A percentile compares a stretch with the other conserved stretches of the same genome.
Evolutionary conservation across 2,797 vertebrate species (phyloP).

Genomic region (Syncerus caffer): DNA sequence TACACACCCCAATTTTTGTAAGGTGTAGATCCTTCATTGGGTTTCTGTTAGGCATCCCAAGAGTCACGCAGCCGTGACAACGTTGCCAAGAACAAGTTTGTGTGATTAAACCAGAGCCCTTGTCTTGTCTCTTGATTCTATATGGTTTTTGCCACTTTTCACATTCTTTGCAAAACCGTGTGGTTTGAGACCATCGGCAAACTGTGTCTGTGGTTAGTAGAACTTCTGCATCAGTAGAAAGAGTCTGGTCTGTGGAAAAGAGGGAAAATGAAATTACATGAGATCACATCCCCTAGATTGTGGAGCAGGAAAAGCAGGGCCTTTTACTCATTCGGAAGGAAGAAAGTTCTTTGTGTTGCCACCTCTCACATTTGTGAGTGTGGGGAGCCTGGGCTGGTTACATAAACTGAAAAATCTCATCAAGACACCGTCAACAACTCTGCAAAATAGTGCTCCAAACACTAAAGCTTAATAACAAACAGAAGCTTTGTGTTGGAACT

Average conservation of each 20-base stretch:
- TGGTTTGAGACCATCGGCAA: background rate
- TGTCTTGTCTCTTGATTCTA: background rate
- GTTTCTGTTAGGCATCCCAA: background rate
- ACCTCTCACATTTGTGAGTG: conserved; percentile 29
- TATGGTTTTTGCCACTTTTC: background rate
- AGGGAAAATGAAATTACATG: background rate
- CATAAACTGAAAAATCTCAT: conserved; percentile 42
- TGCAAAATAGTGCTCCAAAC: conserved; percentile 51
- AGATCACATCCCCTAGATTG: background rate
- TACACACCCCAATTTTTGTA: background rate
- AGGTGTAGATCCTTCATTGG: background rate
- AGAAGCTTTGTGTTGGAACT: conserved; percentile 49
- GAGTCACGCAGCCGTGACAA: background rate
- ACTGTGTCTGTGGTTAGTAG: background rate
- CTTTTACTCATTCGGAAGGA: conserved; percentile 3
- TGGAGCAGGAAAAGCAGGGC: background rate
- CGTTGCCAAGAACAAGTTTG: background rate
- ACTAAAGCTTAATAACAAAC: conserved; percentile 3
- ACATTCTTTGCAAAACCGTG: background rate
- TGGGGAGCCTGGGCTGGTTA: background rate
- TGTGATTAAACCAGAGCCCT: background rate
- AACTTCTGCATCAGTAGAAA: background rate
- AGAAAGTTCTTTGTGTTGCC: conserved; percentile 43
- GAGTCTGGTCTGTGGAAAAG: background rate
- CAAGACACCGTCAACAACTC: conserved; percentile 11